A percentile compares a stretch with the other conserved stretches of the same genome.
Conservation (phyloP, 2,113 vertebrate genomes). For the Triplophysa siluroides region DNA sequence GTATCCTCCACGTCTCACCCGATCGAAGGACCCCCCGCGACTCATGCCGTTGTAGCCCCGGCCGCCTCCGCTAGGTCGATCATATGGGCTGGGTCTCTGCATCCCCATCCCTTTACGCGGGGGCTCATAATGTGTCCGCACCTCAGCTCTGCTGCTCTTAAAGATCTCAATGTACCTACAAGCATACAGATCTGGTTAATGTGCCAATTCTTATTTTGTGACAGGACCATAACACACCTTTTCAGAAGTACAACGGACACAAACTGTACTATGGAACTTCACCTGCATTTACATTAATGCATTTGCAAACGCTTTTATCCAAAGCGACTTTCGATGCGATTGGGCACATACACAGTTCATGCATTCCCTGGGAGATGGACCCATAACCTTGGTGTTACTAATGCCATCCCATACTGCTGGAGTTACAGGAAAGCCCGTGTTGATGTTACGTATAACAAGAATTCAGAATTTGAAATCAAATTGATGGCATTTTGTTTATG, state of each 20-base stretch:
- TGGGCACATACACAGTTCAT: too few species aligned
- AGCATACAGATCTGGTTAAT: slow-evolving; percentile 57
- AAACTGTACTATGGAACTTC: neutral
- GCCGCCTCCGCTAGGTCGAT: slow-evolving; percentile 84
- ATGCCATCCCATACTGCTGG: too few species aligned
- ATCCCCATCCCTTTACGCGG: slow-evolving; percentile 94
- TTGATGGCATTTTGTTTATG: too few species aligned
- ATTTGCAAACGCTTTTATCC: neutral
- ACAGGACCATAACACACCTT: neutral
- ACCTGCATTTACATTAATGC: neutral
- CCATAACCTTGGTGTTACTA: too few species aligned
- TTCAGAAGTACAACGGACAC: neutral
- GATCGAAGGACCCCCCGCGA: slow-evolving; percentile 90
- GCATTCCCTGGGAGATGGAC: too few species aligned
- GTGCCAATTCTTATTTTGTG: neutral
- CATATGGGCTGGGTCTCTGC: slow-evolving; percentile 96
- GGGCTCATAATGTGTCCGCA: slow-evolving; percentile 97
- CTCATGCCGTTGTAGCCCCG: slow-evolving; percentile 92
- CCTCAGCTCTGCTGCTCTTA: slow-evolving; percentile 98
- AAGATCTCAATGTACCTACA: slow-evolving; percentile 99
- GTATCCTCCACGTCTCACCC: slow-evolving; percentile 92
- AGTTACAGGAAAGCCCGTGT: too few species aligned
- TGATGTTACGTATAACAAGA: too few species aligned
- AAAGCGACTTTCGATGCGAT: too few species aligned
- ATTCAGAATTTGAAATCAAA: too few species aligned